Percentiles rank a stretch among this genome's conserved stretches.
phyloP scores from a whole-genome alignment of 2,888 invertebrate species.

The Aspidiotus rigidus region DNA sequence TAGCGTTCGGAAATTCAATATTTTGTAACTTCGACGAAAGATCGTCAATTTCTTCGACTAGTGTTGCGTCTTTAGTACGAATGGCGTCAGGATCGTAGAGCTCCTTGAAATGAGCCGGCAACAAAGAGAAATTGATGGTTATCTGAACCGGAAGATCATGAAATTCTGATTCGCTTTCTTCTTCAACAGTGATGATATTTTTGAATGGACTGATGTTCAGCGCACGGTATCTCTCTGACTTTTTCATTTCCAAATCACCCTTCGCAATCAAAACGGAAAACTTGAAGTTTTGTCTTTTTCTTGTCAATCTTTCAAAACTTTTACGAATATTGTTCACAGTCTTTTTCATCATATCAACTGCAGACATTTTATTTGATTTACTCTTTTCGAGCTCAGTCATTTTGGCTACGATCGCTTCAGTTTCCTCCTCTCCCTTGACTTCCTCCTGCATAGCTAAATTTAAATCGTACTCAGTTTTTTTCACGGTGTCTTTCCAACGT shows the following conservation, averaged over 20 bases:
- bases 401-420: slow-evolving; percentile 76
- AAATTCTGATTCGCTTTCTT: slow-evolving; percentile 79
- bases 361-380: slow-evolving; percentile 58
- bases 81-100: slow-evolving; percentile 80
- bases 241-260: slow-evolving; percentile 78
- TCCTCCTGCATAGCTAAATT: slow-evolving; percentile 67
- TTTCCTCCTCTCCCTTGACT: slow-evolving; percentile 63
- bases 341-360: slow-evolving; percentile 72
- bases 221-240: slow-evolving; percentile 83
- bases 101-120: slow-evolving; percentile 71
- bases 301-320: slow-evolving; percentile 72
- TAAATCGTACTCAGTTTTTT: slow-evolving; percentile 82
- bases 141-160: slow-evolving; percentile 55
- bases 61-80: slow-evolving; percentile 71
- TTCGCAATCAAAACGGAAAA: slow-evolving; percentile 76
- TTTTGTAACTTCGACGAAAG: slow-evolving; percentile 79
- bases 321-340: slow-evolving; percentile 74
- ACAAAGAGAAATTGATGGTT: slow-evolving; percentile 41
- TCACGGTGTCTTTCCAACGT: slow-evolving; percentile 85
- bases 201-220: slow-evolving; percentile 86
- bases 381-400: slow-evolving; percentile 74
- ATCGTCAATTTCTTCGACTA: slow-evolving; percentile 72
- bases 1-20: slow-evolving; percentile 95
- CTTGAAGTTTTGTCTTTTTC: slow-evolving; percentile 77
- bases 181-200: no score